These are phyloP conservation scores for Gisinianus flammeolus DNA, from an alignment of 2,888 invertebrate genomes.

Conservation along the genomic window DNA sequence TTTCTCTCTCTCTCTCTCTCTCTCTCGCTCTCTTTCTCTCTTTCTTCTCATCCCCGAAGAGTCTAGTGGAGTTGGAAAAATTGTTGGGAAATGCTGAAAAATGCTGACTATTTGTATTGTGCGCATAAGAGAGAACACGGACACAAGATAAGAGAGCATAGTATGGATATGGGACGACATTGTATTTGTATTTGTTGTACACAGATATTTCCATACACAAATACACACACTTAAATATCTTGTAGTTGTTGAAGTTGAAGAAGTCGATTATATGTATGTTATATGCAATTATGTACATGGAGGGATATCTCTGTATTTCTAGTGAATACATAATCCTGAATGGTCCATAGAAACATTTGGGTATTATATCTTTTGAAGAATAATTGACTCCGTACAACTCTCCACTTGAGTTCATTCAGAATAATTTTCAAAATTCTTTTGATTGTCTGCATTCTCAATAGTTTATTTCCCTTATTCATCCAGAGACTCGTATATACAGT, in stretches of 20 bases:
- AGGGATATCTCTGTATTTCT: too few species aligned
- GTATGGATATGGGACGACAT: too few species aligned
- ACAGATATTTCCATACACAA: too few species aligned
- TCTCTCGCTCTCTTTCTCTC: constrained; percentile 1
- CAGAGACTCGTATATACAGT: background rate
- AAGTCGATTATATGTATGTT: too few species aligned
- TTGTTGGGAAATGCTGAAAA: constrained; percentile 8
- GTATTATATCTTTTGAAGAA: constrained; percentile 44
- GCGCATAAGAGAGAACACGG: too few species aligned
- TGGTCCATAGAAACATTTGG: too few species aligned
- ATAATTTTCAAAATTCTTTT: constrained; percentile 18
- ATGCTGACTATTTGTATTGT: constrained; percentile 27
- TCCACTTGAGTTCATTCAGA: constrained; percentile 46
- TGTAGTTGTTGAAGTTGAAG: too few species aligned
- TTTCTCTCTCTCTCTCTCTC: background rate
- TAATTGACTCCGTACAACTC: constrained; percentile 49
- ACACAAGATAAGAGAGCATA: too few species aligned
- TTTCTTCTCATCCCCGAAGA: constrained; percentile 14
- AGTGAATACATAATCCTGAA: too few species aligned
- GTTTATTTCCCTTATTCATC: background rate
- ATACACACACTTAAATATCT: too few species aligned
- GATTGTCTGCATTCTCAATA: background rate
- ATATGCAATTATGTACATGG: too few species aligned
- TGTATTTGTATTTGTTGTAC: too few species aligned
- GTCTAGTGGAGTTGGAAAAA: background rate